phyloP scores from a whole-genome alignment of 2,113 vertebrate genomes.

The Emydura subglobosa region DNA sequence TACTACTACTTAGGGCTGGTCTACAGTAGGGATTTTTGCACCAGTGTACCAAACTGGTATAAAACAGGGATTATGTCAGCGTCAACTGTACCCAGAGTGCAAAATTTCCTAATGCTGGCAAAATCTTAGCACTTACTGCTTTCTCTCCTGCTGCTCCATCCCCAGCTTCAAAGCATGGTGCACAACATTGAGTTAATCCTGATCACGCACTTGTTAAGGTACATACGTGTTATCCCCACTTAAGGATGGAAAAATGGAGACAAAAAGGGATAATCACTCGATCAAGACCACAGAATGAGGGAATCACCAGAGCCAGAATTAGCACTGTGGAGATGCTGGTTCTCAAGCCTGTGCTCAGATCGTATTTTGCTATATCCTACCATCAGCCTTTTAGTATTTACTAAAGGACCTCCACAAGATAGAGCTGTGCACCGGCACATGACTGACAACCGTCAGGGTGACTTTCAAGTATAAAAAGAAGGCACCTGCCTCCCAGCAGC shows the following conservation, averaged over 20 bases:
- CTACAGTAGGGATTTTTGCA: background rate
- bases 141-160: background rate
- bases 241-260: background rate
- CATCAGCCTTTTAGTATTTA: background rate
- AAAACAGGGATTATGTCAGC: background rate
- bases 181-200: background rate
- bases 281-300: background rate
- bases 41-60: background rate
- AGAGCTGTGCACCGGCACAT: background rate
- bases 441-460: background rate
- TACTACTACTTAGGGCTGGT: background rate
- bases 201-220: background rate
- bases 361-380: background rate
- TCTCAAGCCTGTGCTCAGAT: background rate
- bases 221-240: background rate
- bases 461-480: background rate
- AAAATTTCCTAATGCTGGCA: background rate
- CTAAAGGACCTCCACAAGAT: background rate
- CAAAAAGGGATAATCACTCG: background rate
- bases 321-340: background rate
- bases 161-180: accelerated
- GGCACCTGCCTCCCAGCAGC: too few relatives aligned
- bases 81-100: background rate
- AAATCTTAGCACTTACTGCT: too few relatives aligned
- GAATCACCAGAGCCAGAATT: background rate